Evolutionary conservation across 2,113 vertebrate genomes (phyloP).

Genomic region (Forbesichthys papilliferus): DNA sequence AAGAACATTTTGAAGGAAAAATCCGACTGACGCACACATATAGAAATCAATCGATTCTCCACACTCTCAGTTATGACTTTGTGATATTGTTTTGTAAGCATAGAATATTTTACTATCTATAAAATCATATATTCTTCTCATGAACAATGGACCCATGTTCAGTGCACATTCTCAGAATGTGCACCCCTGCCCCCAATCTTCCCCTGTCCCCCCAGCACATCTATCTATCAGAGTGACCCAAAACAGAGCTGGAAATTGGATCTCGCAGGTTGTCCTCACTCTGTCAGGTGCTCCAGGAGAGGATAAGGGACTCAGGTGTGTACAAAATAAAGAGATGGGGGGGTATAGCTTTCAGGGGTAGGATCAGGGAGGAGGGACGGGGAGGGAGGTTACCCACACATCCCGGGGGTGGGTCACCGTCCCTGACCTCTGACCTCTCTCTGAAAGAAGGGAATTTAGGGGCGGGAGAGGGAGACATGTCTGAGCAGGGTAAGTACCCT

Average conservation of each 20-base stretch:
- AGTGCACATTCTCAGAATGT: no score
- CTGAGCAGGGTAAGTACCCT: constrained; percentile 57
- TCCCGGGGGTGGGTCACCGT: constrained; percentile 72
- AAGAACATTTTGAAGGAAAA: constrained; percentile 10
- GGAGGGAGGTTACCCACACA: constrained; percentile 30
- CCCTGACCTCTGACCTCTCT: constrained; percentile 68
- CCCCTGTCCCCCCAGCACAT: neutral
- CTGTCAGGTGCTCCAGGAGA: constrained; percentile 59
- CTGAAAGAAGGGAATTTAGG: constrained; percentile 77
- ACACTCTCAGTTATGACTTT: neutral
- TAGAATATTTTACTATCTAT: no score
- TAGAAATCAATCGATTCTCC: neutral
- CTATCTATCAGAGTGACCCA: constrained; percentile 43
- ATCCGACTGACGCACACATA: neutral
- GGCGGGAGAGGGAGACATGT: constrained; percentile 66
- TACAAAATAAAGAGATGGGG: constrained; percentile 77
- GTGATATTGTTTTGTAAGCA: constrained; percentile 7
- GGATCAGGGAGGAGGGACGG: neutral
- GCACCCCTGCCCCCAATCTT: neutral
- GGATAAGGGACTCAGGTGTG: constrained; percentile 73
- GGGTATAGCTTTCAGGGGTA: constrained; percentile 37
- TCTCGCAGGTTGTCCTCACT: constrained; percentile 50
- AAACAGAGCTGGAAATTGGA: constrained; percentile 54
- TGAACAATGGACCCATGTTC: constrained; percentile 42
- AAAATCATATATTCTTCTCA: neutral